A percentile compares a stretch with the other conserved stretches of the same genome.
phyloP scores from a whole-genome alignment of 1,140 invertebrate species.

The Tribolium madens region DNA sequence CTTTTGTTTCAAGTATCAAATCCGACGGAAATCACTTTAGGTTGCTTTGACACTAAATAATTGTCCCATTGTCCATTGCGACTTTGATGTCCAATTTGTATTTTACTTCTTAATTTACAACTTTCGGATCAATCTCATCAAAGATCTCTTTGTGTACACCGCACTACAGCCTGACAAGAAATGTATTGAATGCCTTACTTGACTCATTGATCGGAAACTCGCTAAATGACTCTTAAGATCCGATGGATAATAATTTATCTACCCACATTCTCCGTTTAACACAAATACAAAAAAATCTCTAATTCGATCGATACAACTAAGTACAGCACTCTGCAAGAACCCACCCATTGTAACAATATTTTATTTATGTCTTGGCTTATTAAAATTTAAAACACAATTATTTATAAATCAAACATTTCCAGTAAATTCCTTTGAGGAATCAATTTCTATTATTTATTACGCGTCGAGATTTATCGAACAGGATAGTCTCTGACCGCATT shows the following conservation, averaged over 20 bases:
- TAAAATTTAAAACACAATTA: background rate
- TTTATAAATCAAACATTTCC: background rate
- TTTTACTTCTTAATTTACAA: slow-evolving; percentile 38
- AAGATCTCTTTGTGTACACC: slow-evolving; percentile 12
- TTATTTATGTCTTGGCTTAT: background rate
- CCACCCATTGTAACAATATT: background rate
- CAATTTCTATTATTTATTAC: background rate
- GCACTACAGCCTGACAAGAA: slow-evolving; percentile 1
- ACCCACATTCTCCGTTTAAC: slow-evolving; percentile 13
- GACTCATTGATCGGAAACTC: slow-evolving; percentile 13
- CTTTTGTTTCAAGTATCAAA: background rate
- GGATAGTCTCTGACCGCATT: background rate
- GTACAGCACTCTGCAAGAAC: background rate
- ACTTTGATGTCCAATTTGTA: slow-evolving; percentile 34
- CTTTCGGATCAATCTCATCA: slow-evolving; percentile 10
- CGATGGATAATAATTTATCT: slow-evolving; percentile 25
- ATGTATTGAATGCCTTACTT: slow-evolving; percentile 27
- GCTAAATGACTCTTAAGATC: slow-evolving; percentile 19
- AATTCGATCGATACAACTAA: background rate
- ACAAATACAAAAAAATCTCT: background rate
- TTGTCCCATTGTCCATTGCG: slow-evolving; percentile 13
- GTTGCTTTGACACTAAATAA: slow-evolving; percentile 28
- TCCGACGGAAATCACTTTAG: background rate
- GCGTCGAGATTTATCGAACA: background rate
- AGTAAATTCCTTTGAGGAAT: background rate